Conservation (phyloP, 2,888 invertebrate genomes). For the Thyatira batis region DNA sequence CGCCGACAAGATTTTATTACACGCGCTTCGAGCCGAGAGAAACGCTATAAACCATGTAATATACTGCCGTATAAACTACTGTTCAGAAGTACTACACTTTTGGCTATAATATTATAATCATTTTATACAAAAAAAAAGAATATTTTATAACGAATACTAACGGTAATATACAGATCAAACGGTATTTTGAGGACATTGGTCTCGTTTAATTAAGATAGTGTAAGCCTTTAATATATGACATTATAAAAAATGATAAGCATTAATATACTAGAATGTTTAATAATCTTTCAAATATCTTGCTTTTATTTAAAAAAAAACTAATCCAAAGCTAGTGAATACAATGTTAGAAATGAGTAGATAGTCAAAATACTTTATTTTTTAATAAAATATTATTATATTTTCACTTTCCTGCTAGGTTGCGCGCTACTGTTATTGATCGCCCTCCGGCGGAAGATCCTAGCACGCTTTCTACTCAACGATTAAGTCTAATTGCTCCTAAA, state of each 20-base stretch:
- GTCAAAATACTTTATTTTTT: too few relatives aligned
- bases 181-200: too few relatives aligned
- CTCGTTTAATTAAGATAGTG: too few relatives aligned
- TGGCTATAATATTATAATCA: not conserved
- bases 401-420: conserved; percentile 38
- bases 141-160: too few relatives aligned
- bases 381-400: conserved; percentile 5
- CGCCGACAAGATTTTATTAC: conserved; percentile 77
- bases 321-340: too few relatives aligned
- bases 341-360: too few relatives aligned
- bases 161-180: too few relatives aligned
- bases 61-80: conserved; percentile 59
- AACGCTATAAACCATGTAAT: conserved; percentile 54
- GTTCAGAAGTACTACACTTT: conserved; percentile 42
- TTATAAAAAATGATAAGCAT: too few relatives aligned
- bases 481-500: conserved; percentile 75
- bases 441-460: conserved; percentile 58
- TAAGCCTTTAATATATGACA: too few relatives aligned
- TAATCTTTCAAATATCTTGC: too few relatives aligned
- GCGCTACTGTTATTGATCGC: conserved; percentile 60
- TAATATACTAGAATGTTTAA: too few relatives aligned
- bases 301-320: too few relatives aligned
- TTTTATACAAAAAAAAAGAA: not conserved
- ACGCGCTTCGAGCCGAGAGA: conserved; percentile 51
- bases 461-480: conserved; percentile 69